Evolutionary conservation across 1,140 invertebrate genomes (phyloP).

Genomic region (Plutomurus gul): DNA sequence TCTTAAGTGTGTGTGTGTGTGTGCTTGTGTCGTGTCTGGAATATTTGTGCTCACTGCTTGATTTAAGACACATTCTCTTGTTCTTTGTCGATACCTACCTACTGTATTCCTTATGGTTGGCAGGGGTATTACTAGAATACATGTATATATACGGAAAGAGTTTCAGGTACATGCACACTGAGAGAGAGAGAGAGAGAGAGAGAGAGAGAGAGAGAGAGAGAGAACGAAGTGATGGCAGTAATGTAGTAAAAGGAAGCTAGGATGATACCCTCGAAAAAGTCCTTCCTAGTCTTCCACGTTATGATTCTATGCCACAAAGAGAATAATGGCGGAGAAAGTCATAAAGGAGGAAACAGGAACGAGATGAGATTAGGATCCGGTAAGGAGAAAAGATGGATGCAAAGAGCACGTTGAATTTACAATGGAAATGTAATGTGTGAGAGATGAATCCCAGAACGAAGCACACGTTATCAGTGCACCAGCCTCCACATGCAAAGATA

Average conservation of each 20-base stretch:
- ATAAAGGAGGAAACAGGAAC: slow-evolving; percentile 13
- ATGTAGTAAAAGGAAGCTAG: no score
- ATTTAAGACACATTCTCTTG: slow-evolving; percentile 1
- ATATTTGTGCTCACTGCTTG: background rate
- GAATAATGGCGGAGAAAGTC: slow-evolving; percentile 11
- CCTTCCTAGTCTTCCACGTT: background rate
- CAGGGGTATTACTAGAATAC: background rate
- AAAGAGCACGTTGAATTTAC: slow-evolving; percentile 24
- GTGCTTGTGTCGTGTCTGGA: background rate
- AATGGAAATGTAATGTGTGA: slow-evolving; percentile 27
- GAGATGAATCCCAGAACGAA: slow-evolving; percentile 22
- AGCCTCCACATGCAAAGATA: background rate
- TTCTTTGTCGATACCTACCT: background rate
- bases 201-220: background rate
- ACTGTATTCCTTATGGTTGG: background rate
- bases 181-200: background rate
- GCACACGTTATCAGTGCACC: slow-evolving; percentile 5
- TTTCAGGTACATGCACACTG: background rate
- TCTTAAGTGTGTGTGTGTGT: background rate
- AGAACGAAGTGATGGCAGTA: no score
- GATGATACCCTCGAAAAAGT: background rate
- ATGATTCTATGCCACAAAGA: background rate
- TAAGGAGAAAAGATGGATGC: slow-evolving; percentile 11
- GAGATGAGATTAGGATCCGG: slow-evolving; percentile 13
- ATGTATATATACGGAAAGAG: background rate